Evolutionary conservation across 2,888 invertebrate species (phyloP), one percentile per base, ranked within the genome.

Genomic region (Acronicta leporina): DNA sequence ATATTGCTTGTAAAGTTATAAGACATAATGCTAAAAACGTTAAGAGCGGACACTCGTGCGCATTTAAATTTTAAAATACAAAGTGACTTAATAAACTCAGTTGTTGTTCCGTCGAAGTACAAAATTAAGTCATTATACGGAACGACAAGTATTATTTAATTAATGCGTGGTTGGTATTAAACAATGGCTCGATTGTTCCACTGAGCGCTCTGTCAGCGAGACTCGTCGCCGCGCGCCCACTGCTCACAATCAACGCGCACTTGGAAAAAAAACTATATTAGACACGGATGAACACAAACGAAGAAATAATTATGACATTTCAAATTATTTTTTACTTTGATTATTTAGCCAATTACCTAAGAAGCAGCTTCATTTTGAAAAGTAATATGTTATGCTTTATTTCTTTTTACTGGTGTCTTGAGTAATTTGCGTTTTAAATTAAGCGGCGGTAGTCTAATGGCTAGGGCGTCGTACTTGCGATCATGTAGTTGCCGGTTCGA

Each of bases 131-230:
- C 86, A 88, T 88, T 85, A 85, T 75, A 79, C 81, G 75, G 80
- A 83, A 83, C 75, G 81, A 83, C 77, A 80, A 81, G 80, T 82
- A 83, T 82, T 84, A 87, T 83, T 85, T 85, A 87, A 88, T 88
- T 83, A 86, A 89, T 87, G 87, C 85, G 80, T 80, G 85, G 78
- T 77, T 72, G 79, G 76, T 76, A 80, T 78, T 77, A 85, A 80
- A 89, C 88, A 89, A 88, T 88, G 83, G 84, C 56, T 49, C 83
- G 82, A 87, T 88, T 87, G 87, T 88, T 87, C 80, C 64, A 64
- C 66, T 65, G 75, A 72, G 73, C 62, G 72, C 70, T 77, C 75
- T 76, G 76, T 62, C 73, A 69, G 77, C 44, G 60, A 52, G 63
- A 56, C 51, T 56, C 66, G 79, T 71, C 71, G 79, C 77, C 73